Conservation (phyloP, 2,888 invertebrate genomes). For the Drosophila rubida region DNA sequence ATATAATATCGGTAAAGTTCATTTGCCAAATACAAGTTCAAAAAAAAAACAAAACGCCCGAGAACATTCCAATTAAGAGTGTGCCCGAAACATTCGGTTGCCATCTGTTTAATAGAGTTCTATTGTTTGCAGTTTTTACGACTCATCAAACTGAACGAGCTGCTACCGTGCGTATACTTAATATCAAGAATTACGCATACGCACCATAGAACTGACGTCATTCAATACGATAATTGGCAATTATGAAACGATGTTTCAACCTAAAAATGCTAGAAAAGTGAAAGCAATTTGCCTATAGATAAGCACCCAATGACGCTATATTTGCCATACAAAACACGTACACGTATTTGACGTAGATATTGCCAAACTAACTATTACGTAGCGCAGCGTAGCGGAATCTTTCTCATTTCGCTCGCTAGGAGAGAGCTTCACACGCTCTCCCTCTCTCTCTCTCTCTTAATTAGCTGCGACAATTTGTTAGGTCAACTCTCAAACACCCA, state of each 20-base stretch:
- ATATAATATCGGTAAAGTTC: not conserved
- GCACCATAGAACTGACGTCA: constrained; percentile 40
- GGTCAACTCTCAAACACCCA: constrained; percentile 28
- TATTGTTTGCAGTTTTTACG: not conserved
- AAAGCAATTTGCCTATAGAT: constrained; percentile 39
- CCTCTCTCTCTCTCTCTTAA: constrained; percentile 34
- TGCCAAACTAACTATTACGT: constrained; percentile 23
- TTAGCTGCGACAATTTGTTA: constrained; percentile 40
- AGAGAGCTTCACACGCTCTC: constrained; percentile 6
- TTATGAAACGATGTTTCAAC: constrained; percentile 24
- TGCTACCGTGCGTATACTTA: constrained; percentile 35
- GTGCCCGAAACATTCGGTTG: not conserved
- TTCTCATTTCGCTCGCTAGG: not conserved
- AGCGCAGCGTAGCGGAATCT: constrained; percentile 10
- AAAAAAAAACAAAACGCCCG: too few relatives aligned
- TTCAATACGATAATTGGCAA: constrained; percentile 31
- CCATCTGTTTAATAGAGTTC: not conserved
- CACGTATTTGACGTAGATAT: constrained; percentile 10
- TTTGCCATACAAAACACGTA: constrained; percentile 2
- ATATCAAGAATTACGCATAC: constrained; percentile 46
- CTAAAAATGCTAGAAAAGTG: constrained; percentile 24
- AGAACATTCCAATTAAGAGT: not conserved
- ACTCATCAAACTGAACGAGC: not conserved
- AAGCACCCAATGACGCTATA: constrained; percentile 41
- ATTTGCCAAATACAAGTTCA: not conserved